phyloP scores from a whole-genome alignment of 2,888 invertebrate genomes.

The Ganaspis brasiliensis region DNA sequence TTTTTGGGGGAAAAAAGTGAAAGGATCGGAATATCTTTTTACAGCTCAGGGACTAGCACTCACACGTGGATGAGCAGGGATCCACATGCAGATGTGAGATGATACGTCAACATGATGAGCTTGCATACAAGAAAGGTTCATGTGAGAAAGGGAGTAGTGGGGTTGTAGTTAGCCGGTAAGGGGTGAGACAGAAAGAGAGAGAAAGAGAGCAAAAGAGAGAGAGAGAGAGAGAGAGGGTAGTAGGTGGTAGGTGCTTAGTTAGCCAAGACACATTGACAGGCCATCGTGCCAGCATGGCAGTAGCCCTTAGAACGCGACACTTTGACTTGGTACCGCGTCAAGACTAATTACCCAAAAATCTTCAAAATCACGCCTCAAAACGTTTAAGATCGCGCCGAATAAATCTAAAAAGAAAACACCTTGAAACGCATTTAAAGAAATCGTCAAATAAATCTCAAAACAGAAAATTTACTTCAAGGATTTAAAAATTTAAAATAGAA shows the following conservation, averaged over 20 bases:
- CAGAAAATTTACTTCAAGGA: too few species aligned
- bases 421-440: too few species aligned
- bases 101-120: constrained; percentile 41
- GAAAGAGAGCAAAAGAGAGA: constrained; percentile 66
- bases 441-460: too few species aligned
- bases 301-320: constrained; percentile 52
- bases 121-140: constrained; percentile 51
- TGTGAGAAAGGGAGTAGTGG: constrained; percentile 54
- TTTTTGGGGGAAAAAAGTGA: background rate
- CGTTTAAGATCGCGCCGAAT: background rate
- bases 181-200: constrained; percentile 68
- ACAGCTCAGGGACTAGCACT: constrained; percentile 2
- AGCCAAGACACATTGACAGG: constrained; percentile 75
- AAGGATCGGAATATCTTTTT: constrained; percentile 17
- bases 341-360: background rate
- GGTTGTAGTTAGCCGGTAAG: constrained; percentile 68
- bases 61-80: constrained; percentile 14
- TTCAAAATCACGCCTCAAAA: background rate
- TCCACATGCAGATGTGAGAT: constrained; percentile 35
- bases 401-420: too few species aligned
- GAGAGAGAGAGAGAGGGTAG: constrained; percentile 69
- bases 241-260: constrained; percentile 75
- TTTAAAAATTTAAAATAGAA: too few species aligned
- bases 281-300: constrained; percentile 73
- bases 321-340: constrained; percentile 19